A percentile compares a stretch with the other conserved stretches of the same genome.
These are phyloP conservation scores for Morpho deidamia DNA, from an alignment of 2,888 invertebrate species.

Conservation along the genomic window DNA sequence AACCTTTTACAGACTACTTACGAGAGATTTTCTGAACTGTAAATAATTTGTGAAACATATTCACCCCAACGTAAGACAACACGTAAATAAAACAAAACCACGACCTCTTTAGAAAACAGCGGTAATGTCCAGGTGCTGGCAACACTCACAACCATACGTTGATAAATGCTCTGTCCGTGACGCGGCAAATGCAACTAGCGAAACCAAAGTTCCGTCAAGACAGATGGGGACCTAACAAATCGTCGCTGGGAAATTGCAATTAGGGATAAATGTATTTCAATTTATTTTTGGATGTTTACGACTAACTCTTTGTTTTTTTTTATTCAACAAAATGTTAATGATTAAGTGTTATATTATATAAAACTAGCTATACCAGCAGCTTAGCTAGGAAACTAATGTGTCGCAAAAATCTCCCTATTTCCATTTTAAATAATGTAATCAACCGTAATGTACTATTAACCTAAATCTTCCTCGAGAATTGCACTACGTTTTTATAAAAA, in stretches of 20 bases:
- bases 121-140: constrained; percentile 56
- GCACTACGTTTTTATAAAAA: too few relatives aligned
- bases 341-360: too few relatives aligned
- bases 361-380: too few relatives aligned
- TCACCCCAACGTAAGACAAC: constrained; percentile 1
- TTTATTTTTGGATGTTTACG: background rate
- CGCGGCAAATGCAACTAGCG: constrained; percentile 44
- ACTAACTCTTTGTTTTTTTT: background rate
- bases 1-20: too few relatives aligned
- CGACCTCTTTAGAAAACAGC: constrained; percentile 45
- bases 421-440: too few relatives aligned
- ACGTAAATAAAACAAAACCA: background rate
- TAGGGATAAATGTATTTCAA: constrained; percentile 1
- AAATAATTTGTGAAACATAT: background rate
- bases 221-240: constrained; percentile 18
- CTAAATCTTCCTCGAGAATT: too few relatives aligned
- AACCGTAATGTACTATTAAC: too few relatives aligned
- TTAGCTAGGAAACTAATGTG: too few relatives aligned
- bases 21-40: too few relatives aligned
- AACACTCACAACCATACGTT: constrained; percentile 48
- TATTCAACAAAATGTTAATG: too few relatives aligned
- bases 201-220: constrained; percentile 33
- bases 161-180: constrained; percentile 66
- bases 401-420: too few relatives aligned
- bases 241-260: constrained; percentile 8